These are phyloP conservation scores for Epinotia bilunana DNA, from an alignment of 2,888 invertebrate genomes.

Conservation along the genomic window DNA sequence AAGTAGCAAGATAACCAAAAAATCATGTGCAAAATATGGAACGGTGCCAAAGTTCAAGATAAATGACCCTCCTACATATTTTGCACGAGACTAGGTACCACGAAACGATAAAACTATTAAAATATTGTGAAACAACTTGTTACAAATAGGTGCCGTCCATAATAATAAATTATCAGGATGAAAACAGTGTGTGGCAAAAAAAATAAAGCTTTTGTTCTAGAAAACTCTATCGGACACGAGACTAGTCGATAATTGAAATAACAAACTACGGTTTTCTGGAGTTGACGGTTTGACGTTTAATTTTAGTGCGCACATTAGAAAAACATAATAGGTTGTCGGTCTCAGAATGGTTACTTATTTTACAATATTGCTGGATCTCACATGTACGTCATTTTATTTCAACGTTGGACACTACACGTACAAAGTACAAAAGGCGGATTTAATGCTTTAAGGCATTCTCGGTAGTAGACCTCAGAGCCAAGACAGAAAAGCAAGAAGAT, in stretches of 20 bases:
- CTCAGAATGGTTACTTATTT: slow-evolving; percentile 56
- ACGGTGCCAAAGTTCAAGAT: no score
- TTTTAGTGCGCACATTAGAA: slow-evolving; percentile 69
- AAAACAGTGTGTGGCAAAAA: not conserved
- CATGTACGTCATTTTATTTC: not conserved
- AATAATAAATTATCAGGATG: not conserved
- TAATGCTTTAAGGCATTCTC: no score
- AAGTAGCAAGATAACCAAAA: no score
- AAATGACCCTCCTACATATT: no score
- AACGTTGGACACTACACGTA: no score
- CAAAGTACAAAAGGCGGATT: no score
- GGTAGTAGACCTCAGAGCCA: no score
- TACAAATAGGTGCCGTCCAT: not conserved
- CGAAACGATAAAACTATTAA: not conserved
- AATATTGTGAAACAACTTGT: not conserved
- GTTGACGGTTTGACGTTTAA: slow-evolving; percentile 79
- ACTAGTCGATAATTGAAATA: slow-evolving; percentile 78
- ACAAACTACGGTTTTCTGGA: slow-evolving; percentile 70
- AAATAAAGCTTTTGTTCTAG: slow-evolving; percentile 58
- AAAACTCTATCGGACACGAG: slow-evolving; percentile 66
- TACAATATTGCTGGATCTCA: not conserved
- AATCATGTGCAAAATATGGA: no score
- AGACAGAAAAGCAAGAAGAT: no score
- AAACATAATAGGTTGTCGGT: slow-evolving; percentile 58
- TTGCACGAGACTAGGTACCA: no score